Percentiles rank a stretch among this genome's conserved stretches.
Evolutionary conservation across 2,113 vertebrate genomes (phyloP).

Genomic region (Pao palembangensis): DNA sequence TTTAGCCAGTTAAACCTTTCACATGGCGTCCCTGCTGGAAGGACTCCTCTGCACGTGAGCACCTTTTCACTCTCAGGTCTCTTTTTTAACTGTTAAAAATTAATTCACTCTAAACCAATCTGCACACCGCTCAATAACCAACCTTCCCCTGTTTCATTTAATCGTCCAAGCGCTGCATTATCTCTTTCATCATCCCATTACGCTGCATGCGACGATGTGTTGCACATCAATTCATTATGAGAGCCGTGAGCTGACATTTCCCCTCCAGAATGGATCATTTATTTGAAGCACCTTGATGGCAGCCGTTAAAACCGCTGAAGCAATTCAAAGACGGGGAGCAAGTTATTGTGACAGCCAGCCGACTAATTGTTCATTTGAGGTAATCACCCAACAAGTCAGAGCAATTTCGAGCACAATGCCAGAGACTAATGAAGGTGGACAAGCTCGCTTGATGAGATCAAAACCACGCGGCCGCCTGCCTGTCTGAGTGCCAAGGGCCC

Average conservation of each 20-base stretch:
- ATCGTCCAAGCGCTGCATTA: slow-evolving; percentile 36
- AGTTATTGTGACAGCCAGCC: slow-evolving; percentile 71
- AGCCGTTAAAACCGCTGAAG: slow-evolving; percentile 49
- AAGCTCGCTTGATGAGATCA: slow-evolving; percentile 63
- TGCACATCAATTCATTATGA: slow-evolving; percentile 55
- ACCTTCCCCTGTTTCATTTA: slow-evolving; percentile 20
- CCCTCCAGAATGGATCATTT: slow-evolving; percentile 62
- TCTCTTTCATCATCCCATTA: slow-evolving; percentile 42
- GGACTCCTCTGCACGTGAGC: background rate
- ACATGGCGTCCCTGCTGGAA: too few relatives aligned
- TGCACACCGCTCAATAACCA: slow-evolving; percentile 17
- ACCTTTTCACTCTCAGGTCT: background rate
- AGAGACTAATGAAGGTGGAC: slow-evolving; percentile 65
- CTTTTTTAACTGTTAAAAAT: background rate
- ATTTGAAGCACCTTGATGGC: slow-evolving; percentile 63
- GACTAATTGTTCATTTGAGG: slow-evolving; percentile 75
- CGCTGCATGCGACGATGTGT: slow-evolving; percentile 25
- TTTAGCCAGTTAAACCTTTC: too few relatives aligned
- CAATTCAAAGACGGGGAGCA: slow-evolving; percentile 46
- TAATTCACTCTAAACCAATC: background rate
- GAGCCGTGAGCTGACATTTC: slow-evolving; percentile 59
- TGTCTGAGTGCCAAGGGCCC: slow-evolving; percentile 43
- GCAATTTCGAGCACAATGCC: slow-evolving; percentile 67
- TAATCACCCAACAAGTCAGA: slow-evolving; percentile 73
- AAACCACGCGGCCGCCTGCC: slow-evolving; percentile 36